Percentiles rank a stretch among this genome's conserved stretches.
Conservation (phyloP, 2,113 vertebrate species). For the Chlorodrepanis virens region DNA sequence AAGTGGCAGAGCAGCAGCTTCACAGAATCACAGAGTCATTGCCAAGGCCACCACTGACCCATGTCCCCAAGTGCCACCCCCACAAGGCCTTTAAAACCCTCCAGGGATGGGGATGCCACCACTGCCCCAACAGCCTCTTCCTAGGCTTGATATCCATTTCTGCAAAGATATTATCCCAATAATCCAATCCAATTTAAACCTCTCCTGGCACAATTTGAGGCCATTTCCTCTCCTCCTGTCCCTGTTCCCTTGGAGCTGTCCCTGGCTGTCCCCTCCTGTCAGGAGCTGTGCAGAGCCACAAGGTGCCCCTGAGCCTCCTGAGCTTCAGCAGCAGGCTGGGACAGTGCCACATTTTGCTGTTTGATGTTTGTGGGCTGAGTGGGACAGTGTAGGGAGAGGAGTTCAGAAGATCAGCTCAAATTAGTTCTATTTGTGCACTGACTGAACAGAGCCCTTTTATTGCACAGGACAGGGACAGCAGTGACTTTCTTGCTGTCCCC, state of each 20-base stretch:
- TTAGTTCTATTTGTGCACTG: background rate
- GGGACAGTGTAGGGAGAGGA: fast-evolving
- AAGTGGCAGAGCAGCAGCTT: background rate
- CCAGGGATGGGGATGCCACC: fast-evolving
- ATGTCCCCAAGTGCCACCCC: fast-evolving
- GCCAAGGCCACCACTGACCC: background rate
- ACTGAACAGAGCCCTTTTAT: background rate
- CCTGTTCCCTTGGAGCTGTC: background rate
- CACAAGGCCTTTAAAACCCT: background rate
- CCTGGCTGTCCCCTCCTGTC: background rate
- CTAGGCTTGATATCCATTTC: background rate
- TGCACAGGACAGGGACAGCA: background rate
- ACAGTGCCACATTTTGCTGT: background rate
- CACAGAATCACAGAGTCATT: background rate
- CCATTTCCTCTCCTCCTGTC: fast-evolving
- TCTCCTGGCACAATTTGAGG: fast-evolving
- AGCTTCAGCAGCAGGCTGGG: background rate
- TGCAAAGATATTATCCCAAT: background rate
- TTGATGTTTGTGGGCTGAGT: background rate
- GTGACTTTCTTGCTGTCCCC: background rate
- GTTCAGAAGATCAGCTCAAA: background rate
- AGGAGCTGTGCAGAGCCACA: background rate
- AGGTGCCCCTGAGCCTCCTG: background rate
- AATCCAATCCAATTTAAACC: background rate
- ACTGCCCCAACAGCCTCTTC: background rate